Evolutionary conservation across 1,140 invertebrate species (phyloP).

Genomic region (Meloidogyne chitwoodi): DNA sequence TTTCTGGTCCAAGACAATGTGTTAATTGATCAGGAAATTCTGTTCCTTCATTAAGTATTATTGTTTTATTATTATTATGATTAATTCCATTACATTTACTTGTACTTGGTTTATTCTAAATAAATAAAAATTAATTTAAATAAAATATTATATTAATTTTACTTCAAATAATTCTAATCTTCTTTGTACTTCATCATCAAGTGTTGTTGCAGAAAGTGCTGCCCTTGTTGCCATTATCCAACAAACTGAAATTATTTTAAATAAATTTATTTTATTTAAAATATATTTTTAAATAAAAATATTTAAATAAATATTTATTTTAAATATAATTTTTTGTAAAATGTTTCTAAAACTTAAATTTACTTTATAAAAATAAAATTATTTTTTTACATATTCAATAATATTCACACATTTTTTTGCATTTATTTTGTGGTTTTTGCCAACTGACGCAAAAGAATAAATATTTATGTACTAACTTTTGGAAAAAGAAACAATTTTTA

Average conservation of each 20-base stretch:
- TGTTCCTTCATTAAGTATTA: constrained; percentile 6
- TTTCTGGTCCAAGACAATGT: background rate
- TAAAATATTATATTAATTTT: background rate
- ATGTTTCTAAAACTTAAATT: background rate
- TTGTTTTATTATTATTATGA: constrained; percentile 5
- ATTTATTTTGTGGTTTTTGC: background rate
- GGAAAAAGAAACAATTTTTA: background rate
- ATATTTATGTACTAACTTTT: too few species aligned
- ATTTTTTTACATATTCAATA: background rate
- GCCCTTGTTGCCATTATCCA: constrained; percentile 55
- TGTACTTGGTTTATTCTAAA: background rate
- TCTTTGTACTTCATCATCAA: constrained; percentile 48
- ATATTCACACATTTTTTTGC: background rate
- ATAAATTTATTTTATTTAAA: constrained; percentile 4
- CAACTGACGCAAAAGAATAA: background rate
- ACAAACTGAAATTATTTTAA: constrained; percentile 44
- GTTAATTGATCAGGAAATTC: constrained; percentile 4
- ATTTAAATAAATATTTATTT: too few species aligned
- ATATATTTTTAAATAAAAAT: too few species aligned
- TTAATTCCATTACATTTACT: constrained; percentile 19
- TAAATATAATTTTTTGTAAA: background rate
- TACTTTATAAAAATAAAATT: background rate
- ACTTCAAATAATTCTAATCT: constrained; percentile 20
- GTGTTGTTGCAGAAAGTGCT: constrained; percentile 42
- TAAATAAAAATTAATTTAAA: background rate